Base-by-base conservation (phyloP, 2,113 vertebrate species). In the Macrotus californicus region DNA sequence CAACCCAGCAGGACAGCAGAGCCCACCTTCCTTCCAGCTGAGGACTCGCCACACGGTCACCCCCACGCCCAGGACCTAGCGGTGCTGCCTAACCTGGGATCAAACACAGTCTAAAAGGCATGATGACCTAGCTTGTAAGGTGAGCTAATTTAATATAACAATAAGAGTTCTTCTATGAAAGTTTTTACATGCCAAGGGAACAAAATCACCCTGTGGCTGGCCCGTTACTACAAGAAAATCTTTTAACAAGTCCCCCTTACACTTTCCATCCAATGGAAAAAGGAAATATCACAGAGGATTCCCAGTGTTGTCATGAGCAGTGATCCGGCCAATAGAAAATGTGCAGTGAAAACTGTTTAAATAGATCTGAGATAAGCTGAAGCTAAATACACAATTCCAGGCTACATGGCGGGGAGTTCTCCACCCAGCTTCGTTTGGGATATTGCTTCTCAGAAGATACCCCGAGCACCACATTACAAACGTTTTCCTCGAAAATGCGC, bases 401-500 rank as follows among this genome's bases (percentile, higher is more conserved):
- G 96, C 59, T 61, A 21, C 64, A 87, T 83, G 54, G 94, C 26
- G 82, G 92, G 56, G 66, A 59, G 92, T 97, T 96, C 97, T 86
- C 88, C 79, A 93, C 46, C 86, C 97, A 97, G 96, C 83, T 97
- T 98, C 95, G 95, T 97, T 98, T 97, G 97, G 95, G 93, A 91
- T 97, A 95, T 84, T 96, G 94, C 73, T 97, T 80, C 95, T 98
- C 91, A 76, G 97, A 96, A 97, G 97, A 94, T 92, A 97, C 21
- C 70, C 77, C 91, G 52, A 96, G 96, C 84, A 79, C 52, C 87
- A 5, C 75, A 88, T 95, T 94, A 96, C 91, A 98, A 97, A 97
- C 84, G 93, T 89, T 96, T 59, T 90, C 95, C 96, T 96, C 50
- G 91, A 96, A 98, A 94, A 96, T 36, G 84, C 12, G 43, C 46